A percentile compares a stretch with the other conserved stretches of the same genome.
phyloP scores from a whole-genome alignment of 2,113 vertebrate genomes.

The Syrrhaptes paradoxus region DNA sequence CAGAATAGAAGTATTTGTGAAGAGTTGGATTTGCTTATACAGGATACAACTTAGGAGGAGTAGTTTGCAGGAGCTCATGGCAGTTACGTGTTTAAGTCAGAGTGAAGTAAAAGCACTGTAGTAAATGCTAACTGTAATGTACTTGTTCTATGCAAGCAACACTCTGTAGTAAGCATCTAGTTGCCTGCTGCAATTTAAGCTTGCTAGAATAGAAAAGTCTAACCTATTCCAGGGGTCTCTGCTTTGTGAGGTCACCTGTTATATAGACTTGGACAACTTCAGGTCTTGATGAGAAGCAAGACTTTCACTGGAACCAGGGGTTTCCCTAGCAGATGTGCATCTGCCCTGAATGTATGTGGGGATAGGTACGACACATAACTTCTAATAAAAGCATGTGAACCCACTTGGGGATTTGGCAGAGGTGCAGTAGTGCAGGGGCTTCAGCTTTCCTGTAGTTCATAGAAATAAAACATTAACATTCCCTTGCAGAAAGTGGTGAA shows the following conservation, averaged over 20 bases:
- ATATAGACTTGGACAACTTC: conserved; percentile 74
- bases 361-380: neutral
- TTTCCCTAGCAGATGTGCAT: neutral
- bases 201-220: conserved; percentile 81
- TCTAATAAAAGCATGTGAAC: neutral
- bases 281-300: neutral
- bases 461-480: neutral
- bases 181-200: conserved; percentile 81
- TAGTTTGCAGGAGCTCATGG: neutral
- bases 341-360: neutral
- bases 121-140: fast-evolving
- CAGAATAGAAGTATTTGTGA: neutral
- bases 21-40: neutral
- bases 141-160: conserved; percentile 73
- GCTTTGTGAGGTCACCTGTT: conserved; percentile 71
- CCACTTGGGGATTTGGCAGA: neutral
- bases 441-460: neutral
- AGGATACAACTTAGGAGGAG: neutral
- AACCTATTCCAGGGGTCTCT: conserved; percentile 78
- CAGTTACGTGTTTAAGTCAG: neutral
- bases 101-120: neutral
- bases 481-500: conserved; percentile 84
- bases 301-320: fast-evolving
- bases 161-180: conserved; percentile 79
- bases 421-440: neutral